These are phyloP conservation scores for Dryobotodes eremita DNA, from an alignment of 2,888 invertebrate genomes.

Conservation along the genomic window DNA sequence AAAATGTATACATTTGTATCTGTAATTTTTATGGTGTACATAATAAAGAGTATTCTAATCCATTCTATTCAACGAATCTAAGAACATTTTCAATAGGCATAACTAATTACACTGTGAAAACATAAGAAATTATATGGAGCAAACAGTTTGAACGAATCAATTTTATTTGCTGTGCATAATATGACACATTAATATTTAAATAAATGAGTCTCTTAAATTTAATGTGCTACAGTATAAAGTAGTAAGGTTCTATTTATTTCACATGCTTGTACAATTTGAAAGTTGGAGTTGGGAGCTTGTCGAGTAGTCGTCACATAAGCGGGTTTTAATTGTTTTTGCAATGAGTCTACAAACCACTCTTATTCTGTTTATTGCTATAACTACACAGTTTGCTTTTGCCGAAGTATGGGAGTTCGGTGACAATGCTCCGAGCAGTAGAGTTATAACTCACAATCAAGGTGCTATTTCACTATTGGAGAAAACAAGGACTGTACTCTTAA, in stretches of 20 bases:
- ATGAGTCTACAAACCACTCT: slow-evolving; percentile 27
- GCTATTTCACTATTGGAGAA: slow-evolving; percentile 45
- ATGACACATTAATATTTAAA: background rate
- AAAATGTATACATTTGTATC: too few relatives aligned
- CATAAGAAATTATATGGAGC: slow-evolving; percentile 27
- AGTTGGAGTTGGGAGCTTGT: background rate
- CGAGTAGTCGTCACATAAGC: background rate
- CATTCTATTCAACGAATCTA: background rate
- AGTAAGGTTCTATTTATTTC: background rate
- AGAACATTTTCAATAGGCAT: background rate
- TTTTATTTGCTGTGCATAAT: slow-evolving; percentile 20
- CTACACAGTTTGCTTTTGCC: slow-evolving; percentile 9
- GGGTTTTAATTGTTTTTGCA: slow-evolving; percentile 1
- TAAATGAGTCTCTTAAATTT: slow-evolving; percentile 1
- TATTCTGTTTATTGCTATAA: slow-evolving; percentile 19
- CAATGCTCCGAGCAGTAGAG: slow-evolving; percentile 13
- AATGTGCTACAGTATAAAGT: background rate
- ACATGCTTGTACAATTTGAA: background rate
- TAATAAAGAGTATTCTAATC: too few relatives aligned
- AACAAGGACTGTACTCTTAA: slow-evolving; percentile 29
- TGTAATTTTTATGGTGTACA: too few relatives aligned
- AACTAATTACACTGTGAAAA: slow-evolving; percentile 3
- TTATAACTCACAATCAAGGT: slow-evolving; percentile 38
- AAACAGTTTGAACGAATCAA: slow-evolving; percentile 44
- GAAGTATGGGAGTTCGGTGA: slow-evolving; percentile 53